Conservation (phyloP, 2,797 vertebrate species). For the Channallabes apus region DNA sequence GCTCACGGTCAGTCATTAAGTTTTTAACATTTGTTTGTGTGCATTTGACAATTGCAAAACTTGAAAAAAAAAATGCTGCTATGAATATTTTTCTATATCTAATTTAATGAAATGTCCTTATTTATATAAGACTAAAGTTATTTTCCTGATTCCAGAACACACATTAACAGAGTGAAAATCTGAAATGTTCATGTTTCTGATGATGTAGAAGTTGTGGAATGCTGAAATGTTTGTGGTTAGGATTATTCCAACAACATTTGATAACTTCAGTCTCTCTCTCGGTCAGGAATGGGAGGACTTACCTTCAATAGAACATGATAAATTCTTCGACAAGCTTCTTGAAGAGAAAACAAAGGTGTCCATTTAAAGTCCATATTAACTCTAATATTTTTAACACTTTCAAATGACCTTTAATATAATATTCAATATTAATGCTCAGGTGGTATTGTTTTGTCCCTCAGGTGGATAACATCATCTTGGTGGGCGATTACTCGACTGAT, state of each 20-base stretch:
- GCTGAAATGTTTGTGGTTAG: neutral
- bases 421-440: neutral
- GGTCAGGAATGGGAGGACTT: constrained; percentile 5
- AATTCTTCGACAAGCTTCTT: neutral
- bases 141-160: neutral
- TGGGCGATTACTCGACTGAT: neutral
- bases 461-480: constrained; percentile 78
- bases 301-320: rapidly evolving
- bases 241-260: neutral
- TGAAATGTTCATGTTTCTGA: neutral
- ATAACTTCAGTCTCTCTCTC: neutral
- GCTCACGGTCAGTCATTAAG: constrained; percentile 59
- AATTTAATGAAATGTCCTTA: neutral
- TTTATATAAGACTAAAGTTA: neutral
- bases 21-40: neutral
- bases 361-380: neutral
- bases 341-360: constrained; percentile 65
- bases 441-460: constrained; percentile 50
- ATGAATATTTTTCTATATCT: neutral
- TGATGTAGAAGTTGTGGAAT: no score
- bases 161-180: neutral
- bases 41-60: no score
- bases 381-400: neutral
- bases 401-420: neutral
- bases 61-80: neutral